A percentile compares a stretch with the other conserved stretches of the same genome.
Evolutionary conservation across 2,888 invertebrate species (phyloP).

Genomic region (Dioctria rufipes): DNA sequence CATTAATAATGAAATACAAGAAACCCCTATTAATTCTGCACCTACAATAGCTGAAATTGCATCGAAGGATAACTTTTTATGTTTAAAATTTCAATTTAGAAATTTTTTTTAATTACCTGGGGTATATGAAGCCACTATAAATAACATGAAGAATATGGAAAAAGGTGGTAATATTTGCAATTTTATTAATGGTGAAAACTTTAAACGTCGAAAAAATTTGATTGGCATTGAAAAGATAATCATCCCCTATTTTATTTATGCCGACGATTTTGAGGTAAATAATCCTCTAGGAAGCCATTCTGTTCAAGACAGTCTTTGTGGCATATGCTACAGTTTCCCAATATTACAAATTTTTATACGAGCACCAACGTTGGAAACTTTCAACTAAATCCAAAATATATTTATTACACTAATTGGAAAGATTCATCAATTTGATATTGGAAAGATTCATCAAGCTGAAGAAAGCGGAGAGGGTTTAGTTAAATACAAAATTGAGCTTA

Average conservation of each 20-base stretch:
- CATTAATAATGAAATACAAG: conserved; percentile 10
- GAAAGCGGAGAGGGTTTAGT: too few species aligned
- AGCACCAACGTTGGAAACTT: too few species aligned
- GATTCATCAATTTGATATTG: too few species aligned
- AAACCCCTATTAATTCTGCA: background rate
- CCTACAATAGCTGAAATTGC: background rate
- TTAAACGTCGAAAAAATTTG: background rate
- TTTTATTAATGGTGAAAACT: conserved; percentile 26
- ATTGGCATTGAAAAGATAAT: conserved; percentile 8
- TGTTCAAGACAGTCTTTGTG: too few species aligned
- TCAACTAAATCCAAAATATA: too few species aligned
- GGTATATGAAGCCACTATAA: conserved; percentile 10
- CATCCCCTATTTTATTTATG: conserved; percentile 46
- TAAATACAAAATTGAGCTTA: too few species aligned
- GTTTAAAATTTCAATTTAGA: conserved; percentile 37
- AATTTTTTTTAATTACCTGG: conserved; percentile 44
- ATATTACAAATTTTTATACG: conserved; percentile 40
- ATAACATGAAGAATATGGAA: conserved; percentile 23
- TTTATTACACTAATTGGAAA: too few species aligned
- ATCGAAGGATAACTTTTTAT: conserved; percentile 3
- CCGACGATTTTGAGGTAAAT: too few species aligned
- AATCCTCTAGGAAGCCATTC: conserved; percentile 39
- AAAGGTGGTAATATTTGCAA: background rate
- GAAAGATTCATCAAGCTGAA: too few species aligned
- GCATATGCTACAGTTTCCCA: conserved; percentile 32